Base-by-base conservation (phyloP, 1,140 invertebrate species). In the Magallana gigas region DNA sequence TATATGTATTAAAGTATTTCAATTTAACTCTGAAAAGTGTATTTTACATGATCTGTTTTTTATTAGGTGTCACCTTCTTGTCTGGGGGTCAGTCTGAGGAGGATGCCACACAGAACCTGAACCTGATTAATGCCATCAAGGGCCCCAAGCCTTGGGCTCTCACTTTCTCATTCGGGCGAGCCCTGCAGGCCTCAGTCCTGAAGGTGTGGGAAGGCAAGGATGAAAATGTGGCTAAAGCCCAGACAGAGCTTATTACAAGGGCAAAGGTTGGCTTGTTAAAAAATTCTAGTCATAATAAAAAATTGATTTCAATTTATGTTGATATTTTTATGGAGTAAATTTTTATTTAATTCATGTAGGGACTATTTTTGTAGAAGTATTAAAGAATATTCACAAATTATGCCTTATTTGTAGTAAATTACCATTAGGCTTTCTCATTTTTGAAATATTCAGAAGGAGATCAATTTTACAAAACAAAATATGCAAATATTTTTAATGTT, bases 31-130 rank as follows among this genome's bases (percentile, higher is more conserved):
- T 48, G 2, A 48, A 48, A 80, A 48, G 11, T 14, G 6, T 80
- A 14, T 80, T 80, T 36, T 80, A 80, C 29, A 18, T n/a, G 29
- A 36, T 8, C 16, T 80, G 29, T 80, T 18, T 48, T 11, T 80
- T 0, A 8, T 58, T 91, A 97, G 97, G 98, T 84, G 96, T 99
- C 68, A 97, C 97, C 59, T 99, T 99, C 96, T 96, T 99, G 89
- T 99, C 98, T 91, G 99, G 99, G 92, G 99, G 99, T 76, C 98
- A 99, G 94, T 98, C 98, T 59, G 99, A 99, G 94, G 98, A 99
- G 94, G 98, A 99, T 93, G 98, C 99, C 6, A 97, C 98, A 0
- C 95, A 98, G 12, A 98, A 99, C 94, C 96, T 99, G 93, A 97
- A 99, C 93, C 98, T 98, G 60, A 99, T 99, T 94, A 99, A 99